These are phyloP conservation scores for Pluvianellus socialis DNA, from an alignment of 2,113 vertebrate species.

Conservation along the genomic window DNA sequence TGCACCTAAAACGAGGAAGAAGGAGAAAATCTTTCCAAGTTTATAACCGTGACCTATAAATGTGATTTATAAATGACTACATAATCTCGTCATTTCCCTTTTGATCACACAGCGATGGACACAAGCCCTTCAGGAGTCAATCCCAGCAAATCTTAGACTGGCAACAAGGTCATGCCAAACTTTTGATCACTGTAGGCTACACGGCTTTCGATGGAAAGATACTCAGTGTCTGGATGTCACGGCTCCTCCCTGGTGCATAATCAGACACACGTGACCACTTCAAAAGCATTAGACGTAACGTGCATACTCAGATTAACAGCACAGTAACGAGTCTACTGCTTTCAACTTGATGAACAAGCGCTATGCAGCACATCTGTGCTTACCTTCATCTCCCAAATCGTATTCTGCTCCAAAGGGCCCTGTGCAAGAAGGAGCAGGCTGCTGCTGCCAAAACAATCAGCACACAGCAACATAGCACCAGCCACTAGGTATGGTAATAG, in stretches of 20 bases:
- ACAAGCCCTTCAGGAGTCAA: background rate
- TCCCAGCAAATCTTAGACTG: background rate
- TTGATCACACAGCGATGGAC: background rate
- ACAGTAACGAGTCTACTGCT: background rate
- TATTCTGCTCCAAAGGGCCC: background rate
- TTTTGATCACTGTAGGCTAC: background rate
- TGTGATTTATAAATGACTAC: background rate
- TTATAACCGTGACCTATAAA: background rate
- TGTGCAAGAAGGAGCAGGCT: background rate
- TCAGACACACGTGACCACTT: background rate
- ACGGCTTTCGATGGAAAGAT: background rate
- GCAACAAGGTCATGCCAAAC: background rate
- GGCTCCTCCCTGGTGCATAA: background rate
- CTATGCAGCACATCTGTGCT: background rate
- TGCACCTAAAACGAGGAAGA: slow-evolving; percentile 33
- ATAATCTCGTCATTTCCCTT: background rate
- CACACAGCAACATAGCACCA: background rate
- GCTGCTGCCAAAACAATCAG: background rate
- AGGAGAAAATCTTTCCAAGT: background rate
- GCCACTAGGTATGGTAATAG: background rate
- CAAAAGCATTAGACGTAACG: background rate
- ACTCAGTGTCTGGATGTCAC: background rate
- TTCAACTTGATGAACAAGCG: background rate
- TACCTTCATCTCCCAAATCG: background rate
- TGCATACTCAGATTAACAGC: background rate